Evolutionary conservation across 35 echinoderm and acorn worm genomes (phyloP).

Genomic region (Apostichopus parvimensis): DNA sequence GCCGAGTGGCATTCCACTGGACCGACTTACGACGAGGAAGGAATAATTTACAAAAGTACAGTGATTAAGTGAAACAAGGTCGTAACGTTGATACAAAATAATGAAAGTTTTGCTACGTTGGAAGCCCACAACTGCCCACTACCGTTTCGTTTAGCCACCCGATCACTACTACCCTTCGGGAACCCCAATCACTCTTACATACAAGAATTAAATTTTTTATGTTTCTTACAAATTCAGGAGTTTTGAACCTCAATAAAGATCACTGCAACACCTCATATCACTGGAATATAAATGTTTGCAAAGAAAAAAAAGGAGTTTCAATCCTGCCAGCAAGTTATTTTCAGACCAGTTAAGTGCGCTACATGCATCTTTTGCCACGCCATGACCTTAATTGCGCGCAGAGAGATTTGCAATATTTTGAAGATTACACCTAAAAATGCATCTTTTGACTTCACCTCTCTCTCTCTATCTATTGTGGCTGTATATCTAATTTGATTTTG

Average conservation of each 20-base stretch:
- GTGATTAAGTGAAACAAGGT: neutral
- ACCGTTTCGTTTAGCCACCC: too few species aligned
- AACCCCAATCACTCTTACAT: too few species aligned
- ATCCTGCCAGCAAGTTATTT: neutral
- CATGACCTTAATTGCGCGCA: too few species aligned
- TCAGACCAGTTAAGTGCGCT: neutral
- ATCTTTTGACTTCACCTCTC: too few species aligned
- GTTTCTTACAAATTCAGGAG: neutral
- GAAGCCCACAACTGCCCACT: neutral
- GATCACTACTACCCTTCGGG: too few species aligned
- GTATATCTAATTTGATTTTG: too few species aligned
- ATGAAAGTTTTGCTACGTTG: neutral
- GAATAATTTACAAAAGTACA: neutral
- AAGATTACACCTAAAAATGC: too few species aligned
- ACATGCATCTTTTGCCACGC: too few species aligned
- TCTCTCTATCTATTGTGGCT: too few species aligned
- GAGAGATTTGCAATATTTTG: too few species aligned
- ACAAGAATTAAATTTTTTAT: too few species aligned
- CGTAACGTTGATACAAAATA: neutral
- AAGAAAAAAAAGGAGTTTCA: neutral
- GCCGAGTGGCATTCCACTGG: too few species aligned
- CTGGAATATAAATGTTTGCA: neutral
- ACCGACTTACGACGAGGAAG: neutral
- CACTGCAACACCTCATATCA: neutral
- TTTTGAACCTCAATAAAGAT: constrained; percentile 9